These are phyloP conservation scores for Elephantulus edwardii DNA, from an alignment of 2,113 vertebrate genomes.

Conservation along the genomic window DNA sequence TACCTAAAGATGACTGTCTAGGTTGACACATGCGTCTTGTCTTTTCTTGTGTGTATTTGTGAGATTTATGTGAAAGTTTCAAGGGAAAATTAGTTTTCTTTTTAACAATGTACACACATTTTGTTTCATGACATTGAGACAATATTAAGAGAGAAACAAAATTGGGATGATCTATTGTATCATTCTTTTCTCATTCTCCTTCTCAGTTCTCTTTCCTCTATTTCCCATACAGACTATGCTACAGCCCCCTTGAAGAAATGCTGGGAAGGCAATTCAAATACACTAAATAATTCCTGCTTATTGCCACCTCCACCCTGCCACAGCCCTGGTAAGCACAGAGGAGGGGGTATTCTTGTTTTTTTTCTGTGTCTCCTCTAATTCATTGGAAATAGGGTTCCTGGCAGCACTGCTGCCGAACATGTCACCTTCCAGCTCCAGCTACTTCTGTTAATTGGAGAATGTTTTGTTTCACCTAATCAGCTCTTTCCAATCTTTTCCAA, in stretches of 20 bases:
- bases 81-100: too few relatives aligned
- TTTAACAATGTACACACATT: too few relatives aligned
- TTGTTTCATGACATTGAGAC: too few relatives aligned
- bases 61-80: too few relatives aligned
- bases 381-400: conserved; percentile 39
- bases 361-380: not conserved
- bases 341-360: accelerated
- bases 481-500: conserved; percentile 56
- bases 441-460: conserved; percentile 68
- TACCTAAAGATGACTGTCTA: too few relatives aligned
- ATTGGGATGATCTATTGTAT: not conserved
- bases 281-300: too few relatives aligned
- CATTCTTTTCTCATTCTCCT: not conserved
- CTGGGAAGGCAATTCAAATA: not conserved
- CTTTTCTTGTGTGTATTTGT: too few relatives aligned
- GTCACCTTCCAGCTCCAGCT: conserved; percentile 28
- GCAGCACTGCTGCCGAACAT: not conserved
- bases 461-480: conserved; percentile 64
- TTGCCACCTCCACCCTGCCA: not conserved
- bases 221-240: not conserved
- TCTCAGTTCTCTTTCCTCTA: not conserved
- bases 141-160: not conserved
- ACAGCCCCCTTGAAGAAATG: not conserved
- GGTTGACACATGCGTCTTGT: too few relatives aligned
- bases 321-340: not conserved